Evolutionary conservation across 2,797 vertebrate genomes (phyloP), one percentile per base, ranked within the genome.

Genomic region (Peromyscus melanophrys): DNA sequence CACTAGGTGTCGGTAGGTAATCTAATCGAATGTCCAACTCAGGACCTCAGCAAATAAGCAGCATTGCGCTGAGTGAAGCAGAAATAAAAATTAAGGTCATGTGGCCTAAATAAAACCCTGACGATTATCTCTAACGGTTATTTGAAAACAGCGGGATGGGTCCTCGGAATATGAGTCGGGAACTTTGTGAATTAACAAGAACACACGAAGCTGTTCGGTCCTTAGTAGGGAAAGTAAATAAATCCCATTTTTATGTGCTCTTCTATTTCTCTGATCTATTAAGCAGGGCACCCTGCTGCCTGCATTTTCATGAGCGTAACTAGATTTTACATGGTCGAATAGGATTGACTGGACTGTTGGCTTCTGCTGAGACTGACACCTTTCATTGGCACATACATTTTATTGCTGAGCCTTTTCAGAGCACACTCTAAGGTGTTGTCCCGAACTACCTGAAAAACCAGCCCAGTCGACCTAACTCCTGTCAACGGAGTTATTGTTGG

Each of bases 1-100:
- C 96, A 97, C 96, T 96, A 96, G 97, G 85, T 97, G 98, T 88
- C 97, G 37, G 90, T 97, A 97, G 63, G 78, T 46, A 97, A 96
- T 98, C 87, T 98, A 96, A 97, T 92, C 95, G 96, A 52, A 57
- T 46, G 34, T 9, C 55, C 67, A 46, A 76, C 89, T 95, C 88
- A 59, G 57, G 81, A 71, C 73, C 73, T 65, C 31, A 46, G 6
- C 71, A 92, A 95, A 83, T 65, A 73, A 59, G 63, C 25, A 34
- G 52, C 57, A 10, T 34, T 5, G 83, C 80, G 49, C 71, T 73
- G 49, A 92, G 76, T 37, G 34, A 93, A 43, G 91, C 43, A 89
- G 87, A 97, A 95, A 96, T 88, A 87, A 96, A 92, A 96, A 89
- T 89, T 86, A 95, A 94, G 95, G 59, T 92, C 93, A 77, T 69